Evolutionary conservation across 2,797 vertebrate genomes (phyloP).

Genomic region (Poeciliopsis gracilis): DNA sequence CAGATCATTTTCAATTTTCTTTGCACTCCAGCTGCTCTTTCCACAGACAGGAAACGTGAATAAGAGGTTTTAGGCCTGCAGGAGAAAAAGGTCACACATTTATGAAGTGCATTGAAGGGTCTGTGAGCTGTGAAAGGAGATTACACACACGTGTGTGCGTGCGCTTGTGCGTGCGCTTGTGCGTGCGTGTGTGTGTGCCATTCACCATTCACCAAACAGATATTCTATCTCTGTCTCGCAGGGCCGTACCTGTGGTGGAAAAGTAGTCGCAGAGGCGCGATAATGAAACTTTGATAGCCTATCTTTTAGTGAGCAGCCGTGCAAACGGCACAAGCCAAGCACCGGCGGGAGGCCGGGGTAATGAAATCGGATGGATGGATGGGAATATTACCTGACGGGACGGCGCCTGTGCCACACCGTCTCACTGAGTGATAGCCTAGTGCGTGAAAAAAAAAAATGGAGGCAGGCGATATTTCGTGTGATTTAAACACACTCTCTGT

Average conservation of each 20-base stretch:
- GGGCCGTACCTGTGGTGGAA: conserved; percentile 19
- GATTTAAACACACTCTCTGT: conserved; percentile 59
- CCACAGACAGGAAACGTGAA: conserved; percentile 1
- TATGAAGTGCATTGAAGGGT: background rate
- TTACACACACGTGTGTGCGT: background rate
- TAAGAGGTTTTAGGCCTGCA: background rate
- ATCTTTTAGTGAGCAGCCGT: conserved; percentile 40
- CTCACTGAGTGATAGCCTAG: conserved; percentile 49
- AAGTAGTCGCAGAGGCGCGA: conserved; percentile 35
- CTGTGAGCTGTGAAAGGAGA: background rate
- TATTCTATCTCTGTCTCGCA: conserved; percentile 26
- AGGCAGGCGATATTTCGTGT: conserved; percentile 51
- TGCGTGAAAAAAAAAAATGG: conserved; percentile 42
- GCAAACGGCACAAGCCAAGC: conserved; percentile 51
- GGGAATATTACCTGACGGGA: conserved; percentile 53
- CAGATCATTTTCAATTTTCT: background rate
- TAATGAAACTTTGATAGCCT: conserved; percentile 56
- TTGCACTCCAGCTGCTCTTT: background rate
- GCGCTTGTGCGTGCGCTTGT: background rate
- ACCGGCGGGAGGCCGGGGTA: conserved; percentile 39
- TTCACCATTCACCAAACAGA: background rate
- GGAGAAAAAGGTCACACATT: conserved; percentile 14
- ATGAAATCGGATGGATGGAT: conserved; percentile 67
- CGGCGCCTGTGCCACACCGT: conserved; percentile 32
- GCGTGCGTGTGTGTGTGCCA: background rate